These are phyloP conservation scores for Parnassius glacialis DNA, from an alignment of 2,888 invertebrate genomes.

Conservation along the genomic window DNA sequence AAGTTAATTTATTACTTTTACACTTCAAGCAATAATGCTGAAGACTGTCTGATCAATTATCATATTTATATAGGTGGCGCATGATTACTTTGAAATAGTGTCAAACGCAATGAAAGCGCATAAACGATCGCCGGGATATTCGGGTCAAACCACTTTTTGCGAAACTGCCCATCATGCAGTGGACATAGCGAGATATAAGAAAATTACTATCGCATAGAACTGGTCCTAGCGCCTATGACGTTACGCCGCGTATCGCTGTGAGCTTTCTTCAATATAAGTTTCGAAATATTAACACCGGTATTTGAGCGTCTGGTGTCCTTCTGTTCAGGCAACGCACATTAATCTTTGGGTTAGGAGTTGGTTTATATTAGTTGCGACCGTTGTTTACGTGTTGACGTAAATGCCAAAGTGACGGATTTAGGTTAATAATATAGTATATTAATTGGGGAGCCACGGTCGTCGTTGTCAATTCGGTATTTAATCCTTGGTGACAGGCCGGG, in stretches of 20 bases:
- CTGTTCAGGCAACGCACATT: constrained; percentile 10
- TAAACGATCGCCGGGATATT: constrained; percentile 22
- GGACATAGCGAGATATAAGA: constrained; percentile 40
- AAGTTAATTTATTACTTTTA: constrained; percentile 26
- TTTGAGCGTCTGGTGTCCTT: constrained; percentile 25
- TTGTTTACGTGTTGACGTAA: constrained; percentile 36
- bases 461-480: constrained; percentile 45
- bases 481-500: constrained; percentile 50
- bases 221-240: constrained; percentile 36
- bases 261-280: constrained; percentile 33
- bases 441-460: constrained; percentile 36
- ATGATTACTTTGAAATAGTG: constrained; percentile 2
- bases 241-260: constrained; percentile 27
- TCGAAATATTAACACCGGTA: constrained; percentile 26
- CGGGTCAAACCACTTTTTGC: constrained; percentile 32
- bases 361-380: constrained; percentile 17
- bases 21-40: constrained; percentile 24
- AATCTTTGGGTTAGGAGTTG: constrained; percentile 15
- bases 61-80: constrained; percentile 3
- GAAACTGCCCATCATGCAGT: constrained; percentile 37
- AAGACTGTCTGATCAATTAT: constrained; percentile 8
- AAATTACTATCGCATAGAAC: constrained; percentile 43
- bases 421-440: constrained; percentile 39
- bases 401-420: constrained; percentile 38
- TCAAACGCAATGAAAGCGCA: constrained; percentile 4